phyloP scores from a whole-genome alignment of 2,113 vertebrate species.

The Antechinus stuartii region DNA sequence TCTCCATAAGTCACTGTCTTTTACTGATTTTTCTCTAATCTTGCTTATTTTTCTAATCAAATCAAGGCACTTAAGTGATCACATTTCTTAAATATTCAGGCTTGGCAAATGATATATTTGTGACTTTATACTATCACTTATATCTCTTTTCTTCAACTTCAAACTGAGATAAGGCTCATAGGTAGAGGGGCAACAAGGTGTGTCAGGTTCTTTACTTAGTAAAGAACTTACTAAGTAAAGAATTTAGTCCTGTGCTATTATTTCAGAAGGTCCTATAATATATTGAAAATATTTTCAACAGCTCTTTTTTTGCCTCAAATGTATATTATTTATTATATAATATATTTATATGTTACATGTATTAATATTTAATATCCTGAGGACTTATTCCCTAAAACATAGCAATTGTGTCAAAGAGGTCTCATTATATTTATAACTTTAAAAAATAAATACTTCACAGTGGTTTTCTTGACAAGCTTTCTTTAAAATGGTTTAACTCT shows the following conservation, averaged over 20 bases:
- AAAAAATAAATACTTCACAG: background rate
- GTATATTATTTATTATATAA: background rate
- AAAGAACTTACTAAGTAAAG: too few species aligned
- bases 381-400: background rate
- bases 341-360: background rate
- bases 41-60: too few species aligned
- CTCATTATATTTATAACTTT: background rate
- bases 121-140: background rate
- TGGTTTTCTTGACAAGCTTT: background rate
- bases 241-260: background rate
- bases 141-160: background rate
- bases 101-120: background rate
- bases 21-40: too few species aligned
- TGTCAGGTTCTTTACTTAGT: background rate
- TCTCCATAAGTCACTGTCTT: too few species aligned
- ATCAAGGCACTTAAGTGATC: too few species aligned
- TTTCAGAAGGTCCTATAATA: background rate
- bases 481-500: background rate
- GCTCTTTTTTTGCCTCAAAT: background rate
- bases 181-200: background rate
- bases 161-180: background rate
- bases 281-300: background rate
- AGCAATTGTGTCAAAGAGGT: background rate
- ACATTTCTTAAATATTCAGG: background rate
- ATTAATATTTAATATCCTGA: background rate